phyloP scores from a whole-genome alignment of 2,888 invertebrate species.

The Crossocerus cetratus region DNA sequence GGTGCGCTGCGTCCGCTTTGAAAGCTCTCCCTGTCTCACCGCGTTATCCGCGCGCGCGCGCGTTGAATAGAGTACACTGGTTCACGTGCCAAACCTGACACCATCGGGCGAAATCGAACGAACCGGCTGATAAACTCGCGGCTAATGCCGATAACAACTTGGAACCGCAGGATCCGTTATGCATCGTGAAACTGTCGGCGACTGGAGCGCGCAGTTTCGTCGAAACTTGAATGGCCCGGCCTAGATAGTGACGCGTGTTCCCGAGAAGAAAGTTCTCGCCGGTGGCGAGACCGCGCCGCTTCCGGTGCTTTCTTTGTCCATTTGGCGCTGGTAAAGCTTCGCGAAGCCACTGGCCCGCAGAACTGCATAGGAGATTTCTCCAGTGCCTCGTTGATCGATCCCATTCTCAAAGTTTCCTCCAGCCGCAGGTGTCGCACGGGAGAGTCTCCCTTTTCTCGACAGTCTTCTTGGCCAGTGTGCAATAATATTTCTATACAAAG shows the following conservation, averaged over 20 bases:
- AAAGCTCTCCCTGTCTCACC: constrained; percentile 6
- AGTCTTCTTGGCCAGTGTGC: neutral
- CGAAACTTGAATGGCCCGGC: constrained; percentile 58
- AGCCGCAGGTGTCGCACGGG: neutral
- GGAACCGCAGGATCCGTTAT: constrained; percentile 50
- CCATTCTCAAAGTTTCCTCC: constrained; percentile 8
- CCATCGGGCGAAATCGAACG: constrained; percentile 57
- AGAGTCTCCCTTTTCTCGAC: neutral
- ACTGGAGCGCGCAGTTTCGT: constrained; percentile 54
- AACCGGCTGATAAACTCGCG: constrained; percentile 56
- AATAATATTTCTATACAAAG: neutral
- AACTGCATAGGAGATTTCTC: constrained; percentile 7
- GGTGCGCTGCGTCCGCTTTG: neutral
- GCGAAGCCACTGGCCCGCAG: constrained; percentile 1
- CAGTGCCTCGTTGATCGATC: constrained; percentile 9
- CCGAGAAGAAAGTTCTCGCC: neutral
- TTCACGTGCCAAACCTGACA: constrained; percentile 15
- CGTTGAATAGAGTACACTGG: constrained; percentile 12
- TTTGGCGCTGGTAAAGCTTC: constrained; percentile 33
- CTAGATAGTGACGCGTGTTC: constrained; percentile 3
- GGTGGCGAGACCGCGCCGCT: constrained; percentile 25
- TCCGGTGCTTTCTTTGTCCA: constrained; percentile 35
- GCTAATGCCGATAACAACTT: constrained; percentile 68
- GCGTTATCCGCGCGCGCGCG: too few species aligned
- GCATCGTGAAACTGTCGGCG: constrained; percentile 56